Base-by-base conservation (phyloP, 2,888 invertebrate genomes). In the Endotricha flammealis region DNA sequence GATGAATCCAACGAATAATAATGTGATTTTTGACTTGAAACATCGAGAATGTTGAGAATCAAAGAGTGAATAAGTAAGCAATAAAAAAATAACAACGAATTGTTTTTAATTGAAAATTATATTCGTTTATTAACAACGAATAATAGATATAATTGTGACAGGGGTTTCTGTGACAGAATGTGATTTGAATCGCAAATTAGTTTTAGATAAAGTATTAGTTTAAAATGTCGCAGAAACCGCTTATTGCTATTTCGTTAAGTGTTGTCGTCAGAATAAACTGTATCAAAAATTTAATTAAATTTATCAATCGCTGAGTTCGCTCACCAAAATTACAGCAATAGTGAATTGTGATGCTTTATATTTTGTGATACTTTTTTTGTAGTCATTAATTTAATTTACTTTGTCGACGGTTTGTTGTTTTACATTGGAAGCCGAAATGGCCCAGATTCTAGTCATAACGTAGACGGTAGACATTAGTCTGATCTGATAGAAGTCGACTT, bases 401-500 rank as follows among this genome's bases (percentile, higher is more conserved):
- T n/a, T n/a, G 20, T 20, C 8, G 20, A 2, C 20, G 7, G 2
- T 32, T 32, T 32, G 16, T 17, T 29, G 17, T 8, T 27, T 20
- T 34, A n/a, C 12, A 29, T 25, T 30, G 3, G 23, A 32, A 23
- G 38, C 31, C 12, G 31, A 41, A 30, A 34, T 27, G 36, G 41
- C 27, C 12, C 22, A 9, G 22, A 44, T 46, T 38, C 42, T 57
- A 59, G 49, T 33, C 37, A 42, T 54, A 61, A 48, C 12, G 38
- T 61, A 62, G 55, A 34, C 27, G 27, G 44, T 56, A 57, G 53
- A 34, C 4, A 37, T 30, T 46, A 32, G 25, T 10, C 41, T 67
- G 64, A 64, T 55, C 48, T 55, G 47, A 41, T 54, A 51, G 50
- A 48, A 49, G 42, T 50, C 29, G 39, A 37, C 32, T 32, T 36